These are phyloP conservation scores for Notiomystis cincta DNA, from an alignment of 2,113 vertebrate species.

Conservation along the genomic window DNA sequence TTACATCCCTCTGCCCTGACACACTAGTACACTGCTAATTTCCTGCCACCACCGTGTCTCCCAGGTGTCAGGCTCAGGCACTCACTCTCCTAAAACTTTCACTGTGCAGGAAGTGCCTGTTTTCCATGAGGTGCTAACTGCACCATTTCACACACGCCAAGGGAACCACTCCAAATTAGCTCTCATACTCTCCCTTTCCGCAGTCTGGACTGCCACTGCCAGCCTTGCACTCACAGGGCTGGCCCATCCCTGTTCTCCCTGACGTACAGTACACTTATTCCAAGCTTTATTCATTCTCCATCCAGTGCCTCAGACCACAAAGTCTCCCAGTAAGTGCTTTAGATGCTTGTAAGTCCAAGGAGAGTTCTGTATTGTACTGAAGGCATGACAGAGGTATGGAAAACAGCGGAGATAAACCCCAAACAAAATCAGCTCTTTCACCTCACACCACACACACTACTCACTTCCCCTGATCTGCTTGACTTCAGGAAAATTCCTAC, in stretches of 20 bases:
- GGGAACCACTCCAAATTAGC: neutral
- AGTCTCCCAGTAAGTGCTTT: neutral
- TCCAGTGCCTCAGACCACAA: neutral
- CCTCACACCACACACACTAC: neutral
- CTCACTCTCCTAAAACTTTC: neutral
- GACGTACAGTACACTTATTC: neutral
- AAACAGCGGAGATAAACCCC: accelerated
- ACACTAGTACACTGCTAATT: neutral
- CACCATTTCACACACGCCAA: neutral
- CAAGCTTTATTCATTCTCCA: neutral
- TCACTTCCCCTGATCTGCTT: accelerated
- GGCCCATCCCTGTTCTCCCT: too few relatives aligned
- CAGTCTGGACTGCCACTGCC: accelerated
- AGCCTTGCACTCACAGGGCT: accelerated
- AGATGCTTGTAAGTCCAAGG: neutral
- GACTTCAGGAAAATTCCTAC: neutral
- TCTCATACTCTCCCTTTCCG: neutral
- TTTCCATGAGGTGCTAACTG: neutral
- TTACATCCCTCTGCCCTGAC: neutral
- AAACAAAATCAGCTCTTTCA: neutral
- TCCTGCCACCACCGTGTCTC: neutral
- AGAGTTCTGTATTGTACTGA: neutral
- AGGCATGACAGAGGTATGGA: accelerated
- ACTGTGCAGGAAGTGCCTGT: accelerated
- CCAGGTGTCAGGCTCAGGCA: too few relatives aligned